Base-by-base conservation (phyloP, 2,797 vertebrate species). In the Artibeus lituratus region DNA sequence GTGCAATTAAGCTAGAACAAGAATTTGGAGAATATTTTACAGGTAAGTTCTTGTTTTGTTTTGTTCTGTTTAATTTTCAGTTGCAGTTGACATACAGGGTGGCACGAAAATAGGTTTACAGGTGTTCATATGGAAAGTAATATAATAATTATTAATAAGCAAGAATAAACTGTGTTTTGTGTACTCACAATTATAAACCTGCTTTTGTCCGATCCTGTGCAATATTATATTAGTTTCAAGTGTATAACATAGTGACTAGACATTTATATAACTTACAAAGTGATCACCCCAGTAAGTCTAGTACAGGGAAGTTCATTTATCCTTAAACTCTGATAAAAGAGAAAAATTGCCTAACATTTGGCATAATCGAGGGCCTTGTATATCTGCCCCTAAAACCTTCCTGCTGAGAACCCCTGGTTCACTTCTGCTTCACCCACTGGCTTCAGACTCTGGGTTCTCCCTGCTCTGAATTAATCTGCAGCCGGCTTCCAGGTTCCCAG, bases 1-100 rank as follows among this genome's bases (percentile, higher is more conserved):
- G 99, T 97, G 99, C 99, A 82, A 98, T 99, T 98, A 99, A 99
- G 98, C 98, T 99, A 98, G 99, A 99, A 98, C 99, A 99, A 98
- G 99, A 99, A 99, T 99, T 99, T 98, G 99, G 99, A 93, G 99
- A 99, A 98, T 99, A 99, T 98, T 99, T 99, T 98, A 99, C 99
- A 99, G 99, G 99, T 99, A 99, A 94, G 94, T 51, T 65, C 62
- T 51, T 53, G 35, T 37, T 37, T 37, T 67, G 18, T 35, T 67
- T 9, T 69, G 9, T 37, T 69, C 18, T 67, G 49, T n/a, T 10
- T 35, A 78, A 44, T 51, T 78, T 78, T 37, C 76, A 37, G 10
- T 78, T 78, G 37, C 22, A 37, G n/a, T 77, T 78, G 49, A 78
- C 22, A 18, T 37, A 78, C 12, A 55, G 35, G 49, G 51, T 15